Conservation (phyloP, 2,113 vertebrate species). For the Mola mola region DNA sequence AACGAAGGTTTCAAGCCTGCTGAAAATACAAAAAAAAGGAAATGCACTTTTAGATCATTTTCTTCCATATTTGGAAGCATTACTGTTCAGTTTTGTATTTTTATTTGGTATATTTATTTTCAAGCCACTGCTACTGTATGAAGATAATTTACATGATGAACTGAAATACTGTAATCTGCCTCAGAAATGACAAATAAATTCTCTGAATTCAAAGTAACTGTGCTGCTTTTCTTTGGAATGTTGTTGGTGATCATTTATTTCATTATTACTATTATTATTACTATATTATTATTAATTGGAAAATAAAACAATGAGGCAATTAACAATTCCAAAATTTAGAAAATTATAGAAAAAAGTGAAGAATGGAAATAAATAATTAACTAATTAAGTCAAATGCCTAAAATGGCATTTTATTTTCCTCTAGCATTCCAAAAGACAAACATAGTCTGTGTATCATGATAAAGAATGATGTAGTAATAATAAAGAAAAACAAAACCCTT, state of each 20-base stretch:
- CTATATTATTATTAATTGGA: no score
- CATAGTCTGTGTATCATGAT: no score
- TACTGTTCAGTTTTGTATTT: slow-evolving; percentile 65
- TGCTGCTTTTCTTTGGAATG: not conserved
- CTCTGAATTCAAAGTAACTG: slow-evolving; percentile 16
- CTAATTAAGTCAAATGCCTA: no score
- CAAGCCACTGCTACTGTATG: slow-evolving; percentile 60
- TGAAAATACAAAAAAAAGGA: slow-evolving; percentile 46
- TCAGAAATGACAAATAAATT: slow-evolving; percentile 75
- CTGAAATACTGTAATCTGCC: slow-evolving; percentile 65
- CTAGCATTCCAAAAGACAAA: no score
- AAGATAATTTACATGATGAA: slow-evolving; percentile 62
- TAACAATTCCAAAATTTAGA: not conserved
- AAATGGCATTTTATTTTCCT: no score
- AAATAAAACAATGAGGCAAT: not conserved
- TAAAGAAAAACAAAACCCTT: no score
- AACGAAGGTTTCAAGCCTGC: slow-evolving; percentile 35
- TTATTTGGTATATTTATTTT: slow-evolving; percentile 81
- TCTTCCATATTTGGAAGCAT: slow-evolving; percentile 84
- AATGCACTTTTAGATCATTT: slow-evolving; percentile 69
- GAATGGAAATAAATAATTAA: no score
- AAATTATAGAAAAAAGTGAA: no score
- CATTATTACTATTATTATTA: no score
- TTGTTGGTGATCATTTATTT: no score
- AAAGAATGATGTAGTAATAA: no score